Percentiles rank a stretch among this genome's conserved stretches.
Evolutionary conservation across 2,113 vertebrate genomes (phyloP).

Genomic region (Protomyctophum bolini): DNA sequence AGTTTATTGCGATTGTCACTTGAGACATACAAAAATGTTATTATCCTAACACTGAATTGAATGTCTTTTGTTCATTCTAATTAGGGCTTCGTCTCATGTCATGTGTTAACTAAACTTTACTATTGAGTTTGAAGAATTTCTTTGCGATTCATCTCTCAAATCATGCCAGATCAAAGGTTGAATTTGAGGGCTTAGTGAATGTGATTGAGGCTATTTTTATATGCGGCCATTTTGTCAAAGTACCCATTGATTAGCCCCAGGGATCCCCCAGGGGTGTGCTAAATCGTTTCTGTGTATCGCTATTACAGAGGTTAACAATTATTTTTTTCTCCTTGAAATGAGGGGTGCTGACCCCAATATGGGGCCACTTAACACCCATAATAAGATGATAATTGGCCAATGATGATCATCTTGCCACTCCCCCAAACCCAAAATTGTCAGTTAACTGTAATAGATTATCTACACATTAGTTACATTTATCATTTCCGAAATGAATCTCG

Average conservation of each 20-base stretch:
- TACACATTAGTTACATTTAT: slow-evolving; percentile 73
- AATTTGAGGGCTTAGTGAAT: background rate
- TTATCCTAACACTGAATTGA: slow-evolving; percentile 26
- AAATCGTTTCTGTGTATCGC: slow-evolving; percentile 73
- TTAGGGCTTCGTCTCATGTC: slow-evolving; percentile 31
- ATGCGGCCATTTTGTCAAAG: slow-evolving; percentile 35
- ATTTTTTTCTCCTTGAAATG: slow-evolving; percentile 81
- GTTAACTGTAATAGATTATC: slow-evolving; percentile 78
- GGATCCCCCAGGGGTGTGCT: slow-evolving; percentile 63
- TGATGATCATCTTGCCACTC: slow-evolving; percentile 58
- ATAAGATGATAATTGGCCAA: slow-evolving; percentile 86
- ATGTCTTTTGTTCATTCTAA: slow-evolving; percentile 14
- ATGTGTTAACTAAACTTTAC: slow-evolving; percentile 19
- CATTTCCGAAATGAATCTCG: slow-evolving; percentile 51
- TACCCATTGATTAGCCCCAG: slow-evolving; percentile 50
- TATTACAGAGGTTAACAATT: slow-evolving; percentile 80
- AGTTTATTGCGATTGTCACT: slow-evolving; percentile 30
- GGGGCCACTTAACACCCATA: slow-evolving; percentile 83
- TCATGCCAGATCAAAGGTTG: slow-evolving; percentile 15
- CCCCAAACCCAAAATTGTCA: slow-evolving; percentile 41
- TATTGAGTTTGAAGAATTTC: slow-evolving; percentile 14
- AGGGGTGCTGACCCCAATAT: slow-evolving; percentile 89
- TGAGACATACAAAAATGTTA: slow-evolving; percentile 29
- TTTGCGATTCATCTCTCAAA: slow-evolving; percentile 11
- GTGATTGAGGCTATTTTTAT: slow-evolving; percentile 34